Base-by-base conservation (phyloP, 2,113 vertebrate species). In the Cariama cristata region DNA sequence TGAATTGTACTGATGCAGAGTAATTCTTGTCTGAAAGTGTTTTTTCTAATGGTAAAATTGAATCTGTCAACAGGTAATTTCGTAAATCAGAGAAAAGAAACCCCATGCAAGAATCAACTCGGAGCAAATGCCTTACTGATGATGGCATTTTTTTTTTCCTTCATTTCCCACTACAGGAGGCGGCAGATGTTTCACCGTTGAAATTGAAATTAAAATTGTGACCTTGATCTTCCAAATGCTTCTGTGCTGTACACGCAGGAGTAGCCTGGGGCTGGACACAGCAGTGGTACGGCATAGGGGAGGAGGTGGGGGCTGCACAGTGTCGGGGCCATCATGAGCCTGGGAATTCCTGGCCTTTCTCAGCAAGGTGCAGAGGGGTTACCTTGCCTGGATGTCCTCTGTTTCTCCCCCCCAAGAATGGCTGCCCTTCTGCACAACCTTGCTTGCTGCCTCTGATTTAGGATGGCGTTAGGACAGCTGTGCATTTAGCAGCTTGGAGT, bases 31-130 rank as follows among this genome's bases (percentile, higher is more conserved):
- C 90, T 80, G 72, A 47, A 77, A 86, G 73, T 62, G 72, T 55
- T 86, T 88, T 38, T 59, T 16, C 63, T 80, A 35, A 90, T 53
- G 88, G 86, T 38, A 47, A 40, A 80, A 94, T 71, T 44, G 55
- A 90, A 80, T 88, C 95, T 93, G 91, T 74, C 92, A 52, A 86
- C 82, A 95, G 88, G 79, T 92, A 84, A 97, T 91, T 90, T 86
- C 72, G 67, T 56, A 71, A 93, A 76, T 6, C 5, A 2, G 86
- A 11, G 63, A 82, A 63, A 38, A 93, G 74, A 58, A 88, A 81
- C 30, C 50, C 38, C 8, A 6, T 33, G 68, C 52, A 50, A 72
- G 68, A 77, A 77, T 71, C 38, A 30, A 24, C 84, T 56, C 14
- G 0, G 52, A 79, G 71, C 64, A 44, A 86, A 90, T 21, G 52